These are phyloP conservation scores for Ochotona curzoniae DNA, from an alignment of 2,113 vertebrate species.

Conservation along the genomic window DNA sequence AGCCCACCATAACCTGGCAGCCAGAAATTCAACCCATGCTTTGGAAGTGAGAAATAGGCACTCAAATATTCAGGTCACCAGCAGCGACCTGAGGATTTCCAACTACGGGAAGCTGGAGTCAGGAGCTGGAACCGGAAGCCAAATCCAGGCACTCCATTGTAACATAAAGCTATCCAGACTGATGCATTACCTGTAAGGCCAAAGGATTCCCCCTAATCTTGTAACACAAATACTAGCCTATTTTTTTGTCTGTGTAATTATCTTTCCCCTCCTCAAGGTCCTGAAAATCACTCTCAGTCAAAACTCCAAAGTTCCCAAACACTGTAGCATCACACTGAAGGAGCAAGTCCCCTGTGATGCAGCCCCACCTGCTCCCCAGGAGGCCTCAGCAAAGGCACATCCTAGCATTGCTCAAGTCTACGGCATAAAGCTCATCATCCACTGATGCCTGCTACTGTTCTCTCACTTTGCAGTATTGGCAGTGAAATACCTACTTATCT, in stretches of 20 bases:
- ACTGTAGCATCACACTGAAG: not conserved
- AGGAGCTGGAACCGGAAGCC: too few relatives aligned
- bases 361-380: not conserved
- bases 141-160: too few relatives aligned
- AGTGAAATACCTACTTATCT: not conserved
- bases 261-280: not conserved
- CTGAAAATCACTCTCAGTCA: not conserved
- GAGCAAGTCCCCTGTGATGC: not conserved
- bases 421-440: not conserved
- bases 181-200: too few relatives aligned
- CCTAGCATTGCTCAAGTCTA: not conserved
- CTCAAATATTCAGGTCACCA: too few relatives aligned
- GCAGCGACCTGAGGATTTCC: too few relatives aligned
- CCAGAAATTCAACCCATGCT: too few relatives aligned
- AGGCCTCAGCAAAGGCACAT: not conserved
- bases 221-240: slow-evolving; percentile 5
- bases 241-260: not conserved
- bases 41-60: too few relatives aligned
- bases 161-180: too few relatives aligned
- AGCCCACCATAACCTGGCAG: too few relatives aligned
- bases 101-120: too few relatives aligned
- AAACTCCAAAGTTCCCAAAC: not conserved
- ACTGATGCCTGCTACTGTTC: too few relatives aligned
- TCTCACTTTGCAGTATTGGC: not conserved
- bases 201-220: not conserved